Conservation (phyloP, 2,888 invertebrate genomes). For the Callinectes sapidus region DNA sequence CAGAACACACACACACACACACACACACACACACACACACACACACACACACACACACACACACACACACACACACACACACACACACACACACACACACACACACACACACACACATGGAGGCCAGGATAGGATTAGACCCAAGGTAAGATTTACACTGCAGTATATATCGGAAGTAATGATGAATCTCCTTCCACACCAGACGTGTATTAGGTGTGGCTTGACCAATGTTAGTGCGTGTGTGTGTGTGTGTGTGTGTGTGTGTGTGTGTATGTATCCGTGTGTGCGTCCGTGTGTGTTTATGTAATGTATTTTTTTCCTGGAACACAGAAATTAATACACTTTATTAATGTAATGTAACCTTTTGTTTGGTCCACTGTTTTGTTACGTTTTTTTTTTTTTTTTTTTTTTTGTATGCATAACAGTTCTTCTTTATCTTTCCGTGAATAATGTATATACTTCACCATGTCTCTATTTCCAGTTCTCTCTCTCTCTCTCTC, state of each 20-base stretch:
- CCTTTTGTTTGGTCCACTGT: too few relatives aligned
- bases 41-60: constrained; percentile 15
- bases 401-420: too few relatives aligned
- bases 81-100: constrained; percentile 12
- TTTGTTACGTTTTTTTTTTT: too few relatives aligned
- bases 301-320: too few relatives aligned
- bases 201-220: neutral
- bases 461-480: too few relatives aligned
- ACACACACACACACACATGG: neutral
- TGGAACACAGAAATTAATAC: too few relatives aligned
- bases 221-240: neutral
- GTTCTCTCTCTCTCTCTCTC: too few relatives aligned
- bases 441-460: too few relatives aligned
- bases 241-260: too few relatives aligned
- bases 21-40: neutral
- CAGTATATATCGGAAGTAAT: constrained; percentile 30
- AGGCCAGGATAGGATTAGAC: neutral
- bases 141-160: constrained; percentile 15
- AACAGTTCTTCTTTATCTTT: too few relatives aligned
- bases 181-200: neutral
- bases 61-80: constrained; percentile 11
- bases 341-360: too few relatives aligned
- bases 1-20: neutral
- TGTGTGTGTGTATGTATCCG: too few relatives aligned
- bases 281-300: neutral